Base-by-base conservation (phyloP, 2,113 vertebrate species). In the Tyrannus savana region DNA sequence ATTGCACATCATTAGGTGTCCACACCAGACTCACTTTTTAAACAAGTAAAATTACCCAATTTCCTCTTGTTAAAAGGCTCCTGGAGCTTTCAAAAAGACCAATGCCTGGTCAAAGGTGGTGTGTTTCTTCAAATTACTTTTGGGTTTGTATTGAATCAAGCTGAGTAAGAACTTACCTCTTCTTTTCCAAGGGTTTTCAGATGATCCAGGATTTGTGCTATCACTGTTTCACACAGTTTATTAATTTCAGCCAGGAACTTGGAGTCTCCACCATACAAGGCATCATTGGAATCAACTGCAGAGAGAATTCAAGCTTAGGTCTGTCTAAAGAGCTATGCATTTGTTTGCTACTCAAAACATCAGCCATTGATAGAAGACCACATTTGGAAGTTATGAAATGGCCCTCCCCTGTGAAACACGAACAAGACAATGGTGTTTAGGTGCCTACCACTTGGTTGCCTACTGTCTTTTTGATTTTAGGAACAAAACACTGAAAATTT, bases 221-320 rank as follows among this genome's bases (percentile, higher is more conserved):
- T 98, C 94, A 99, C 97, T 1, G 98, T 99, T 97, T 99, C 99
- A 22, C 99, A 99, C 76, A 99, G 96, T 87, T 98, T 99, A 97
- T 98, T 99, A 95, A 99, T 98, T 97, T 99, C 99, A 5, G 98
- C 97, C 53, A 99, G 95, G 83, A 99, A 99, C 97, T 99, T 99
- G 79, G 98, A 97, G 97, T 99, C 99, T 84, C 99, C 99, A 13
- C 99, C 99, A 6, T 99, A 99, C 19, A 99, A 98, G 19, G 98
- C 97, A 95, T 99, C 99, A 10, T 99, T 99, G 89, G 99, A 99
- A 96, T 99, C 99, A 84, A 99, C 99, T 99, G 96, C 85, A 79
- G 67, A 68, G 56, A 93, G 9, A 89, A 91, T 27, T 82, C 74
- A 84, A 64, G 44, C 50, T 95, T 90, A 91, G 73, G 56, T 72